phyloP scores from a whole-genome alignment of 2,888 invertebrate genomes.

The Drosophila prolongata region DNA sequence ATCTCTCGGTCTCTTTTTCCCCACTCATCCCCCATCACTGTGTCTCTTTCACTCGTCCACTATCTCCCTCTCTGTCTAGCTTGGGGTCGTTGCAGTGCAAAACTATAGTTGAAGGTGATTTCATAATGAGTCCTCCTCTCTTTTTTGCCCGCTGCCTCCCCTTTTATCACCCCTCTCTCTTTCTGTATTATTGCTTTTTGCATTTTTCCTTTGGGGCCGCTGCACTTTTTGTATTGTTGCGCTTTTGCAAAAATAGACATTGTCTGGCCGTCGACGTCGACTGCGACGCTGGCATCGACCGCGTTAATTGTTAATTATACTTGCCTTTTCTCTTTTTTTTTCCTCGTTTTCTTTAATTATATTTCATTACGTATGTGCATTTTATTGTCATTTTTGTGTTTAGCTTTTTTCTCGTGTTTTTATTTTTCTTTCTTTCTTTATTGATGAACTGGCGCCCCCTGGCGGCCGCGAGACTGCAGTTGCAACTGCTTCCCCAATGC shows the following conservation, averaged over 20 bases:
- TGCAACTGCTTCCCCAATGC: slow-evolving; percentile 61
- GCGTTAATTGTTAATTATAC: slow-evolving; percentile 61
- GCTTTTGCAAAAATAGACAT: slow-evolving; percentile 62
- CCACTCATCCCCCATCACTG: background rate
- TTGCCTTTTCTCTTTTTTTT: slow-evolving; percentile 38
- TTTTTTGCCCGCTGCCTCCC: background rate
- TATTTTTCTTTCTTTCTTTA: background rate
- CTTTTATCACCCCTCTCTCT: background rate
- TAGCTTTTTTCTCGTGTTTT: slow-evolving; percentile 14
- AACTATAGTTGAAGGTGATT: slow-evolving; percentile 81
- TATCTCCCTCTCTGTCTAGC: slow-evolving; percentile 13
- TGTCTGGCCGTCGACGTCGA: slow-evolving; percentile 29
- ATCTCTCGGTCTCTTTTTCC: background rate
- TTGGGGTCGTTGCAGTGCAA: slow-evolving; percentile 63
- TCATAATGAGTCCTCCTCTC: slow-evolving; percentile 59
- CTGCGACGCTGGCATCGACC: slow-evolving; percentile 17
- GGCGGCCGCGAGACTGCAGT: slow-evolving; percentile 17
- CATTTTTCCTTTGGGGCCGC: slow-evolving; percentile 43
- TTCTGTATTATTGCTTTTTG: slow-evolving; percentile 19
- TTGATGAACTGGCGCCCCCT: slow-evolving; percentile 40
- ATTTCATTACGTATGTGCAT: slow-evolving; percentile 70
- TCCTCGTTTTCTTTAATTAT: slow-evolving; percentile 65
- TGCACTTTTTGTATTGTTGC: slow-evolving; percentile 46
- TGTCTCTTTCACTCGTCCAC: background rate
- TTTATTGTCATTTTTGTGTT: slow-evolving; percentile 48